These are phyloP conservation scores for Poeciliopsis presidionis DNA, from an alignment of 2,797 vertebrate genomes.

Conservation along the genomic window DNA sequence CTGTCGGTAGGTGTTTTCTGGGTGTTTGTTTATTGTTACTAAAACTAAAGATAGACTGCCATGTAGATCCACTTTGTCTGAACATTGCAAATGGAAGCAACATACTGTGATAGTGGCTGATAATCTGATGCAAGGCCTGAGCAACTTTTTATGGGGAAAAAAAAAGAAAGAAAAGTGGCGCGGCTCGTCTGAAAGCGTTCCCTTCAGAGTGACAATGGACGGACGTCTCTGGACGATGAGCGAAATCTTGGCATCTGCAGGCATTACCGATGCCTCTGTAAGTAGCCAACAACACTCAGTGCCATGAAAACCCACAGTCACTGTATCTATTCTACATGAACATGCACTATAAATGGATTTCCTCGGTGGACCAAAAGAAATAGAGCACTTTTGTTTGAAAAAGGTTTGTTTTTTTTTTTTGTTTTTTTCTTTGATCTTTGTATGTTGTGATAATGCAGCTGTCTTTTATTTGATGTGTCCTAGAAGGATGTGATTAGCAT, in stretches of 20 bases:
- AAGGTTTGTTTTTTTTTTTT: conserved; percentile 64
- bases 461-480: conserved; percentile 83
- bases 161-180: conserved; percentile 31
- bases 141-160: conserved; percentile 56
- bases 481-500: conserved; percentile 81
- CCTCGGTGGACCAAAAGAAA: conserved; percentile 90
- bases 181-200: conserved; percentile 58
- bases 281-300: conserved; percentile 81
- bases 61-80: conserved; percentile 77
- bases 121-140: conserved; percentile 71
- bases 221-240: conserved; percentile 66
- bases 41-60: conserved; percentile 78
- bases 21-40: conserved; percentile 81
- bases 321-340: conserved; percentile 82
- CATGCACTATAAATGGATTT: conserved; percentile 92
- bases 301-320: conserved; percentile 81
- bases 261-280: conserved; percentile 64
- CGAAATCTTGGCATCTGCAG: conserved; percentile 62
- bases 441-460: conserved; percentile 85
- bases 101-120: conserved; percentile 77
- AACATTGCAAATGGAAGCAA: conserved; percentile 77
- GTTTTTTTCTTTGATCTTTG: conserved; percentile 81
- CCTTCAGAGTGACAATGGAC: conserved; percentile 67
- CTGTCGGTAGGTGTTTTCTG: conserved; percentile 80
- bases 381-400: conserved; percentile 83